A percentile compares a stretch with the other conserved stretches of the same genome.
Evolutionary conservation across 1,140 invertebrate genomes (phyloP).

Genomic region (Drosophila bocki): DNA sequence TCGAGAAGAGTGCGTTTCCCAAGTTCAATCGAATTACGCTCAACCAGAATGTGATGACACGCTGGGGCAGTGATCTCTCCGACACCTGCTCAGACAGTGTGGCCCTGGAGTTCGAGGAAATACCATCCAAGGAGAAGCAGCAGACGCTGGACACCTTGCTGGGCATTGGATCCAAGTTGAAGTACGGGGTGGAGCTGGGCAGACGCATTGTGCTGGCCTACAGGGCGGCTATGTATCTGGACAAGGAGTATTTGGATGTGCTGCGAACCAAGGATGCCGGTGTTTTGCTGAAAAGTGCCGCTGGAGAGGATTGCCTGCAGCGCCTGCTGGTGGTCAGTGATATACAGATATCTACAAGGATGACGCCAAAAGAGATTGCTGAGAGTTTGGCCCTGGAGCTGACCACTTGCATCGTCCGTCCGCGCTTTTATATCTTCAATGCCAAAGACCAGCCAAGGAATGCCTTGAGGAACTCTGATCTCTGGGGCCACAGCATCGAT

Average conservation of each 20-base stretch:
- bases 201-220: slow-evolving; percentile 86
- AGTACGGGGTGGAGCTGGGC: slow-evolving; percentile 86
- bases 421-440: slow-evolving; percentile 85
- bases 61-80: slow-evolving; percentile 70
- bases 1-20: slow-evolving; percentile 76
- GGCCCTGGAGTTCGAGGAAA: slow-evolving; percentile 80
- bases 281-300: slow-evolving; percentile 86
- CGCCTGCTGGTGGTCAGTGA: slow-evolving; percentile 87
- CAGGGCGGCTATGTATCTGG: slow-evolving; percentile 86
- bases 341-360: slow-evolving; percentile 86
- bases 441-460: slow-evolving; percentile 82
- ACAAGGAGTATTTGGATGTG: slow-evolving; percentile 86
- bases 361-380: slow-evolving; percentile 85
- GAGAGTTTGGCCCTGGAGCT: slow-evolving; percentile 86
- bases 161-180: slow-evolving; percentile 83
- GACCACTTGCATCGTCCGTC: slow-evolving; percentile 84
- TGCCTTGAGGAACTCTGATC: slow-evolving; percentile 60
- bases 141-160: slow-evolving; percentile 78
- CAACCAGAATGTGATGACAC: slow-evolving; percentile 57
- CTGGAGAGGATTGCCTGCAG: slow-evolving; percentile 86
- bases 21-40: slow-evolving; percentile 78
- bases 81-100: slow-evolving; percentile 62
- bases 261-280: slow-evolving; percentile 86
- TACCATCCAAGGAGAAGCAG: slow-evolving; percentile 79
- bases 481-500: slow-evolving; percentile 86